Conservation (phyloP, 2,888 invertebrate species). For the Hesperia comma region DNA sequence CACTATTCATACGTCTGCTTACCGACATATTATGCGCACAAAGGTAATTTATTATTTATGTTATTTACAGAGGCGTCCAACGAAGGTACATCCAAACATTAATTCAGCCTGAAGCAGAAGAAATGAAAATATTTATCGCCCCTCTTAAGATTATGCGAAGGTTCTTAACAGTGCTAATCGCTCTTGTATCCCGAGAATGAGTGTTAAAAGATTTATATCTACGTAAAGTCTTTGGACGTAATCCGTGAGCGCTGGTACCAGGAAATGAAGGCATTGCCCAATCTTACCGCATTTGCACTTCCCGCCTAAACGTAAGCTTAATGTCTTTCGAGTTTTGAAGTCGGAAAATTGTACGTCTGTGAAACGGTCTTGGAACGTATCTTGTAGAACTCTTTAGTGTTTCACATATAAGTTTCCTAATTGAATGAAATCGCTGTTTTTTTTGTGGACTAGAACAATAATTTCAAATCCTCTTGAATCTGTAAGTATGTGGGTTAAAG, state of each 20-base stretch:
- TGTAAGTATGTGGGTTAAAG: no score
- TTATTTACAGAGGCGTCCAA: no score
- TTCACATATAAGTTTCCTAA: no score
- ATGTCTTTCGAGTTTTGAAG: slow-evolving; percentile 13
- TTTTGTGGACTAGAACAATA: no score
- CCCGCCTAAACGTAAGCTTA: background rate
- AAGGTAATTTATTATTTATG: no score
- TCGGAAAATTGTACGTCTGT: background rate
- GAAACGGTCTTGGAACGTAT: background rate
- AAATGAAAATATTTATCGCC: slow-evolving; percentile 16
- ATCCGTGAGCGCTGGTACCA: slow-evolving; percentile 54
- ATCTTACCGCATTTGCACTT: slow-evolving; percentile 34
- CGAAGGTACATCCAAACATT: no score
- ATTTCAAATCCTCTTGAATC: no score
- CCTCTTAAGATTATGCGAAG: slow-evolving; percentile 66
- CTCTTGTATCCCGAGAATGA: slow-evolving; percentile 75
- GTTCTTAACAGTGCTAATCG: slow-evolving; percentile 73
- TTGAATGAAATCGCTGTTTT: no score
- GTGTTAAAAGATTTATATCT: slow-evolving; percentile 83
- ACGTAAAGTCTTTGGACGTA: slow-evolving; percentile 60
- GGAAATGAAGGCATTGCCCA: slow-evolving; percentile 74
- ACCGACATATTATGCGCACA: no score
- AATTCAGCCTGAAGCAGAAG: background rate
- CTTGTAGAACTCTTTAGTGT: no score
- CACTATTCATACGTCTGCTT: no score